Base-by-base conservation (phyloP, 2,113 vertebrate species). In the Speoplatyrhinus poulsoni region DNA sequence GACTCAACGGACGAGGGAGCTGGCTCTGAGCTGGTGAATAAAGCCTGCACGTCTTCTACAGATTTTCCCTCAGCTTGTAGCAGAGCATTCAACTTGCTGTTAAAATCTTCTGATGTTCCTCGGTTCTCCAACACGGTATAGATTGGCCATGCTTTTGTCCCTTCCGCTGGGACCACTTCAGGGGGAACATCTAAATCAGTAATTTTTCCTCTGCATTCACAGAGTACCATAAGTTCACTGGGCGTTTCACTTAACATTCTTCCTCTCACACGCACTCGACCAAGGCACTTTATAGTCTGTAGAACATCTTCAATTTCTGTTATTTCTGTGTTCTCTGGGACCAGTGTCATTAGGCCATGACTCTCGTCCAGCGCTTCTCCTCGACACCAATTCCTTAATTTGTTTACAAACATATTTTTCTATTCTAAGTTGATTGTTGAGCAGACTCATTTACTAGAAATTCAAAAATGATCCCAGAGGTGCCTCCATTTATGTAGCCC, bases 201-300 rank as follows among this genome's bases (percentile, higher is more conserved):
- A 8, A 6, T 19, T 33, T 58, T 58, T 32, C 26, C 56, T 58
- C 56, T 58, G 56, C 56, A 58, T 19, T 58, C 26, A 13, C 10
- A 58, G 10, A 58, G 56, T 19, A 58, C 56, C 56, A 58, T 26
- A 9, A 58, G 19, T 11, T 11, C 56, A 32, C 26, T 33, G 9
- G 10, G 6, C 32, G 56, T 33, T 2, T 58, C 16, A 55, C 19
- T 58, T 58, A 58, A 58, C 17, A 58, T 58, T 33, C 56, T 58
- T 10, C 56, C 56, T 33, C 56, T 58, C 8, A 58, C 56, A 3
- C 56, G 10, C 12, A 58, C 56, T 4, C 9, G 3, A 32, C 56
- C 56, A 26, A 58, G 17, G 12, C 56, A 58, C 56, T 58, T 58
- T 58, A 58, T 58, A 33, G 10, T 33, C 56, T 58, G 56, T 13